Base-by-base conservation (phyloP, 1,140 invertebrate genomes). In the Leptinotarsa undecemlineata region DNA sequence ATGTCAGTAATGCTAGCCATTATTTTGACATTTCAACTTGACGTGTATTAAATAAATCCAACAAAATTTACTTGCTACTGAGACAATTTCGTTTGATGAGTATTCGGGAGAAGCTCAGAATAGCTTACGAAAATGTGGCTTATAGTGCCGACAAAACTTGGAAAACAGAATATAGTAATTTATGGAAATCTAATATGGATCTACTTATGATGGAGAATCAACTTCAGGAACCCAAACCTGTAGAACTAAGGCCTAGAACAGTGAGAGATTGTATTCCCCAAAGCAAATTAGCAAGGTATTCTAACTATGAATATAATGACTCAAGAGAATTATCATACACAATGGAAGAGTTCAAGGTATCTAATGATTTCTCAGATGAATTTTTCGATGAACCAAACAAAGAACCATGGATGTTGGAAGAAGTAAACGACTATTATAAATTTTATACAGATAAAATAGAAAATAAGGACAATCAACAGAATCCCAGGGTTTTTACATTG, bases 321-420 rank as follows among this genome's bases (percentile, higher is more conserved):
- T 77, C 79, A 5, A 76, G 82, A 23, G 83, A 85, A 75, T 70
- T 81, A 51, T 81, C 76, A 8, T 84, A 85, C 62, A 76, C 80
- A 15, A 75, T 78, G 6, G 77, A 64, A 72, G 72, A 73, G 23
- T 64, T 73, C 23, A 71, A 73, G 60, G 48, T 51, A 26, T 8
- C 23, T 72, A 20, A 68, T 15, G 72, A 60, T 71, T 57, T 57
- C 60, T 20, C 64, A 48, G 67, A 60, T 21, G 66, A 78, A 20
- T 63, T 48, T 64, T 19, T 67, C 4, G 67, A 68, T 74, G 67
- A 74, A 1, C 67, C 33, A 0, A 21, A 72, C 20, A 77, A 74
- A 14, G 84, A 85, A 74, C 81, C 83, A 13, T 85, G 83, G 83
- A 82, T 84, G 79, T 42, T 82, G 66, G 78, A 81, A 17, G 82